Percentiles rank a stretch among this genome's conserved stretches.
Conservation (phyloP, 2,113 vertebrate species). For the Ctenodactylus gundi region DNA sequence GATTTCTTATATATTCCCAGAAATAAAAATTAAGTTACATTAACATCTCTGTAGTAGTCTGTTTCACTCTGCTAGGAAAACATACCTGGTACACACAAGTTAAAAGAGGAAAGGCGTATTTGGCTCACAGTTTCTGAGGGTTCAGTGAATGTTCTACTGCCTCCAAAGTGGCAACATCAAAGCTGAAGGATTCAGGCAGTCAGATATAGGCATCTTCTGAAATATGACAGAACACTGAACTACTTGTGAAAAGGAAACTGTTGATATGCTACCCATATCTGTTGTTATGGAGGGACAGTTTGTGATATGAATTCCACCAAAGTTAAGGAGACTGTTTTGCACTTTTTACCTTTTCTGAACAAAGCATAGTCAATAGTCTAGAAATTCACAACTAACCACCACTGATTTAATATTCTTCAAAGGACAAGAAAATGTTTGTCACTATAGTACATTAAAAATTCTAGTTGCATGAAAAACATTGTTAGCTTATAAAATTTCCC, state of each 20-base stretch:
- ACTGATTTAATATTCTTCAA: background rate
- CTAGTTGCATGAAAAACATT: background rate
- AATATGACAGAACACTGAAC: background rate
- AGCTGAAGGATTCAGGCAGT: background rate
- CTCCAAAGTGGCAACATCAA: background rate
- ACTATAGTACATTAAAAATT: background rate
- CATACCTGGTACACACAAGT: background rate
- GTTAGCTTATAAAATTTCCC: too few species aligned
- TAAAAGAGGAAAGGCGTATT: background rate
- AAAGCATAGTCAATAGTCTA: background rate
- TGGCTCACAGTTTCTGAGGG: background rate
- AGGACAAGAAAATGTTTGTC: background rate
- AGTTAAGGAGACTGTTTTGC: background rate
- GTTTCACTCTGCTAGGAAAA: background rate
- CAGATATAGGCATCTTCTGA: background rate
- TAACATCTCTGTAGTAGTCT: background rate
- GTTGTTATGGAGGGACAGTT: background rate
- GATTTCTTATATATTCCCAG: background rate
- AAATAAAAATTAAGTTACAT: background rate
- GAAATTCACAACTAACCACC: too few species aligned
- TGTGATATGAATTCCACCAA: background rate
- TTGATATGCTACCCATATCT: background rate
- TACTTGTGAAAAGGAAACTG: background rate
- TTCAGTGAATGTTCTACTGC: background rate
- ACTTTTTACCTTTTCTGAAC: background rate